Conservation (phyloP, 2,888 invertebrate species). For the Cantharis flavilabris region DNA sequence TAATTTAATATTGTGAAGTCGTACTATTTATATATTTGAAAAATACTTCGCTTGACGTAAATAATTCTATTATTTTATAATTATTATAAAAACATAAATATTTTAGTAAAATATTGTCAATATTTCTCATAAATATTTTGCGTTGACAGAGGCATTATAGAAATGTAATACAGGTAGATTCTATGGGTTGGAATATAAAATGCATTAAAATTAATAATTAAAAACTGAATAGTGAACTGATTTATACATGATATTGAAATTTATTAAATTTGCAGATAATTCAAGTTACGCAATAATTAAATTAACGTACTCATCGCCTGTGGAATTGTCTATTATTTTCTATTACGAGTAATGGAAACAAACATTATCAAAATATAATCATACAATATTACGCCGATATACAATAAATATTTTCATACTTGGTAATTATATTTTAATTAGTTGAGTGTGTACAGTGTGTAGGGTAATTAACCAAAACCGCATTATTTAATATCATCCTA, state of each 20-base stretch:
- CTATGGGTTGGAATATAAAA: too few relatives aligned
- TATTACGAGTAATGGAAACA: neutral
- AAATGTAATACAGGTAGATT: too few relatives aligned
- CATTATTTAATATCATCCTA: neutral
- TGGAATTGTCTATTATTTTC: neutral
- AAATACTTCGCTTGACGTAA: too few relatives aligned
- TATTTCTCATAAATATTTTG: too few relatives aligned
- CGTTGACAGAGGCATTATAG: too few relatives aligned
- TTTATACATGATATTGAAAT: neutral
- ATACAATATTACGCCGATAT: neutral
- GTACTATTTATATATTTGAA: too few relatives aligned
- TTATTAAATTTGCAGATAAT: neutral
- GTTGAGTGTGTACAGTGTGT: neutral
- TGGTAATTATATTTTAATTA: neutral
- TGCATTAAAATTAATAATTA: too few relatives aligned
- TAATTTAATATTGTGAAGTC: too few relatives aligned
- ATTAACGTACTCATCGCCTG: neutral
- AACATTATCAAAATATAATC: neutral
- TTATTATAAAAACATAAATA: too few relatives aligned
- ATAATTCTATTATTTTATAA: too few relatives aligned
- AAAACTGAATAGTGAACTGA: neutral
- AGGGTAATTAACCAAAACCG: neutral
- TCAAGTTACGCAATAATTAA: neutral
- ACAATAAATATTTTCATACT: neutral
- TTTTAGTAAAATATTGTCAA: too few relatives aligned